Base-by-base conservation (phyloP, 2,888 invertebrate genomes). In the Athalia rosae region DNA sequence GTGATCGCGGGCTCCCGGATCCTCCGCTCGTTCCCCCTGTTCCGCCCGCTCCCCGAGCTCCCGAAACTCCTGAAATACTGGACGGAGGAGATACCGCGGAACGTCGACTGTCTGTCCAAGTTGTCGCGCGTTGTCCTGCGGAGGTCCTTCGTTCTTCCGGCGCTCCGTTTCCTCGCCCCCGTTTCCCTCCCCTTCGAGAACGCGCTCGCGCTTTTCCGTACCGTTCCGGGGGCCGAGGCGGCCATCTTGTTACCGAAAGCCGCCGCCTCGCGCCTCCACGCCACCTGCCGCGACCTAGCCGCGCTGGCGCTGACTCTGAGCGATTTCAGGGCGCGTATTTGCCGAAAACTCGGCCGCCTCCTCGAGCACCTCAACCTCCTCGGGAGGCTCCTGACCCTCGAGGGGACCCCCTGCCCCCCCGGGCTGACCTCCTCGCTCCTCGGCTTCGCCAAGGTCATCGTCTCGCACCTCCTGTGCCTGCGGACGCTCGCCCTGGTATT, bases 1-100 rank as follows among this genome's bases (percentile, higher is more conserved):
- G 41, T 81, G 62, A 81, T 82, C 28, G 41, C 79, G 0, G 8
- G 79, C n/a, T 80, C 82, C 0, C 76, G 81, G 50, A 41, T 78
- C 0, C 62, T 76, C 43, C 76, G 56, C 13, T 78, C 62, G 5
- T 78, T 58, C 63, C 48, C 50, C 15, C 41, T 61, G 8, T 8
- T 77, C 3, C 71, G 73, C 5, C 48, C 73, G 6, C 62, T 47
- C 45, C 28, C 74, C 3, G 53, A 50, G 11, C 74, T 50, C 15
- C 74, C 43, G 41, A 59, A 3, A 48, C 61, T 7, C 28, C 28
- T 74, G 4, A 71, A 71, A 71, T 71, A 71, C 58, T 58, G 71
- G 71, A 58, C 71, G 45, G 58, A 71, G 13, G 71, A 71, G 13
- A 71, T 71, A 56, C 71, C 71, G 13, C 15, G 71, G 4, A 71